A percentile compares a stretch with the other conserved stretches of the same genome.
Conservation (phyloP, 2,113 vertebrate species). For the Brienomyrus longianalis region DNA sequence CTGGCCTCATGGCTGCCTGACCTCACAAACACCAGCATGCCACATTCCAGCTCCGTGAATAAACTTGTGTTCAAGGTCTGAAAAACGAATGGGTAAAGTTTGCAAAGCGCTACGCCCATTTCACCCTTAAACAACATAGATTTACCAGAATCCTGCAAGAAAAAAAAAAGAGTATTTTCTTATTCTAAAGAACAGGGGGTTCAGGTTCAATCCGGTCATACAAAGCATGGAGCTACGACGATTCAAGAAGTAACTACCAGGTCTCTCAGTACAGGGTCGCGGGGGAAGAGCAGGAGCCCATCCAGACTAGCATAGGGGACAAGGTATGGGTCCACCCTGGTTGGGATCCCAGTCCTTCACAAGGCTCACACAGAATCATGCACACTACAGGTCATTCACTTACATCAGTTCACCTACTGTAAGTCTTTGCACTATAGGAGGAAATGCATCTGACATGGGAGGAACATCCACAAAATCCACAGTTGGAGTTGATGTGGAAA, state of each 20-base stretch:
- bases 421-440: neutral
- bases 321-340: neutral
- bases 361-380: neutral
- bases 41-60: conserved; percentile 5
- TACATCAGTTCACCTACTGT: neutral
- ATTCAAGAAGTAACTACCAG: neutral
- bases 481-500: neutral
- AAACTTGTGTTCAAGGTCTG: neutral
- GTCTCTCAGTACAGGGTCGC: neutral
- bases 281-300: neutral
- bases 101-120: neutral
- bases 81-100: neutral
- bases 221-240: neutral
- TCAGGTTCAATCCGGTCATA: neutral
- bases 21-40: neutral
- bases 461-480: neutral
- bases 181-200: neutral
- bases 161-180: neutral
- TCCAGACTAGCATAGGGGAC: neutral
- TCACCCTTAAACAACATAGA: neutral
- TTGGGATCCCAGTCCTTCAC: neutral
- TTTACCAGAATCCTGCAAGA: neutral
- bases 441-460: neutral
- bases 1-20: neutral
- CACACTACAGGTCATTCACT: neutral